Evolutionary conservation across 2,888 invertebrate genomes (phyloP).

Genomic region (Lasioglossum leucozonium): DNA sequence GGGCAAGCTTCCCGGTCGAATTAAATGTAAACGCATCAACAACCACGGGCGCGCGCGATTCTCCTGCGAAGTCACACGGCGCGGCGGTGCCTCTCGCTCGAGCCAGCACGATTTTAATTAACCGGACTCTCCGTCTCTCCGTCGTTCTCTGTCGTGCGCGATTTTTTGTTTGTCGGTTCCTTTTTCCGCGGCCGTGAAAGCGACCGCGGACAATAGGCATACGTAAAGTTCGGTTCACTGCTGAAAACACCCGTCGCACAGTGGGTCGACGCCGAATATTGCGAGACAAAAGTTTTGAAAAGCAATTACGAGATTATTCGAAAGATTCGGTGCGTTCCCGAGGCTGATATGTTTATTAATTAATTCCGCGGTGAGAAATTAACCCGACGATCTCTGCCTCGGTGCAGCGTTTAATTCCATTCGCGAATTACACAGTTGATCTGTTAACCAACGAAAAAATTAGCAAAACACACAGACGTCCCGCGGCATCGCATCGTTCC

Average conservation of each 20-base stretch:
- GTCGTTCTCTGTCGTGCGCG: background rate
- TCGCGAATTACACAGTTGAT: background rate
- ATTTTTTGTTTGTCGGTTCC: background rate
- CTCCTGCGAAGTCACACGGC: conserved; percentile 12
- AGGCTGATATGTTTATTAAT: background rate
- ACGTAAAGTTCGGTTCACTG: conserved; percentile 10
- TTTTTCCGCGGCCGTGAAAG: conserved; percentile 57
- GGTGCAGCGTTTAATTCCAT: too few species aligned
- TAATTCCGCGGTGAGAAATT: too few species aligned
- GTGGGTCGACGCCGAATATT: background rate
- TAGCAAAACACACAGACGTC: background rate
- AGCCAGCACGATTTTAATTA: conserved; percentile 74
- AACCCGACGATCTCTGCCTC: too few species aligned
- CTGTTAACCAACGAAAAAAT: background rate
- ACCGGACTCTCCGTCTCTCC: conserved; percentile 65
- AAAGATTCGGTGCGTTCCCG: background rate
- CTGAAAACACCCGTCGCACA: background rate
- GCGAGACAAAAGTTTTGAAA: background rate
- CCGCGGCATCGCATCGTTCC: background rate
- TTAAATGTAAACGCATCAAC: conserved; percentile 50
- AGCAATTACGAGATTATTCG: background rate
- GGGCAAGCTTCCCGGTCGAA: conserved; percentile 24
- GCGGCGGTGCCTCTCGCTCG: conserved; percentile 21
- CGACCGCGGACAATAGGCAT: conserved; percentile 59
- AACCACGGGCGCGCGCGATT: conserved; percentile 17